Conservation (phyloP, 1,140 invertebrate genomes). For the Galendromus occidentalis region DNA sequence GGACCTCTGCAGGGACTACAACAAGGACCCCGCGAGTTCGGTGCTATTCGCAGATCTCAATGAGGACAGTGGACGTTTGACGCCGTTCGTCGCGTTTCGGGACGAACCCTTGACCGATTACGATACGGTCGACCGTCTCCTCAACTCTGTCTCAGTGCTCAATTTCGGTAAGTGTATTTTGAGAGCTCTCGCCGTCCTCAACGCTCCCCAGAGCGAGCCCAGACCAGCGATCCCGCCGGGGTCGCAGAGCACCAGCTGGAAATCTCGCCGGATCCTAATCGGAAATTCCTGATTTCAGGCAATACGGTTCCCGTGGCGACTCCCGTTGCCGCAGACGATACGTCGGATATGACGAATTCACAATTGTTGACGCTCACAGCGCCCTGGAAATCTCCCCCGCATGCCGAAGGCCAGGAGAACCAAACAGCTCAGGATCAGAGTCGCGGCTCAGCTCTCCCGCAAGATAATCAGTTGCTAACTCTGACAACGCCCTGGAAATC, state of each 20-base stretch:
- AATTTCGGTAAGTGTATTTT: background rate
- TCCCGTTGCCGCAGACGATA: background rate
- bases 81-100: conserved; percentile 2
- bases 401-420: background rate
- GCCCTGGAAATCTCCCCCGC: background rate
- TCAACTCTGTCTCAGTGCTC: conserved; percentile 9
- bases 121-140: conserved; percentile 5
- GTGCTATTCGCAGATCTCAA: conserved; percentile 3
- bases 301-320: conserved; percentile 7
- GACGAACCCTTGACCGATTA: conserved; percentile 2
- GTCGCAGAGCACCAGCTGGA: too few relatives aligned
- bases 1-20: background rate
- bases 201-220: too few relatives aligned
- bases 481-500: background rate
- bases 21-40: conserved; percentile 8
- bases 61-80: background rate
- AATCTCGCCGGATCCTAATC: too few relatives aligned
- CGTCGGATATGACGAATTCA: conserved; percentile 4
- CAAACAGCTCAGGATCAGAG: background rate
- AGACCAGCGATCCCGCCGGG: too few relatives aligned
- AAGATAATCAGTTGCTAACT: background rate
- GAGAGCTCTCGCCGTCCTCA: too few relatives aligned
- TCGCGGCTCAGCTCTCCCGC: background rate
- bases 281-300: background rate
- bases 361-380: conserved; percentile 5